Conservation (phyloP, 2,797 vertebrate species). For the Furcifer pardalis region DNA sequence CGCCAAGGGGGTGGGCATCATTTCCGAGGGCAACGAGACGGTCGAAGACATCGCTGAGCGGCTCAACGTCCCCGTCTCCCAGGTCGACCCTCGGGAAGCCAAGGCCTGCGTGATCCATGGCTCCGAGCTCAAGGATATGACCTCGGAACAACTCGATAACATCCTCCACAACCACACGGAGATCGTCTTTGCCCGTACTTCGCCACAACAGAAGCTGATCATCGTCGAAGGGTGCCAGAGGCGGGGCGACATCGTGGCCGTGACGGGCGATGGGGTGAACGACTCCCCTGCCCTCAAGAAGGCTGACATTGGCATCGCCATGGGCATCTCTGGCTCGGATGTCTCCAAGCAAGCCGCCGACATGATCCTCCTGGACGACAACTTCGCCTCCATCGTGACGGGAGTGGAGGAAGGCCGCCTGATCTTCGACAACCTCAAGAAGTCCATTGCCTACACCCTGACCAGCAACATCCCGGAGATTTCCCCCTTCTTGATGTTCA, state of each 20-base stretch:
- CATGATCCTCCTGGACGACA: conserved; percentile 81
- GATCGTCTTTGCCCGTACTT: conserved; percentile 93
- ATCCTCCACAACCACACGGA: conserved; percentile 89
- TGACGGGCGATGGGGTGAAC: conserved; percentile 92
- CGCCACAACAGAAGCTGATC: conserved; percentile 69
- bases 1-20: conserved; percentile 92
- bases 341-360: conserved; percentile 94
- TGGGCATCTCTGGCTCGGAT: conserved; percentile 93
- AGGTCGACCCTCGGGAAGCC: conserved; percentile 92
- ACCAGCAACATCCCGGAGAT: conserved; percentile 97
- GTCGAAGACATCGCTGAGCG: conserved; percentile 93
- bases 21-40: conserved; percentile 92
- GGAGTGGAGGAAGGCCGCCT: conserved; percentile 80
- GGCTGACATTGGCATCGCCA: conserved; percentile 92
- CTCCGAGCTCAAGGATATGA: conserved; percentile 92
- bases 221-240: conserved; percentile 95
- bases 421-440: conserved; percentile 90
- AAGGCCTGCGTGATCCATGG: conserved; percentile 92
- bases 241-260: conserved; percentile 93
- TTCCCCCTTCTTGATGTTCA: conserved; percentile 92
- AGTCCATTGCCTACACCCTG: conserved; percentile 81
- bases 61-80: conserved; percentile 89
- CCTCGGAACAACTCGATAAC: conserved; percentile 85
- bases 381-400: not conserved
- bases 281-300: conserved; percentile 94